Evolutionary conservation across 1,140 invertebrate genomes (phyloP), one percentile per base, ranked within the genome.

Genomic region (Zophobas morio): DNA sequence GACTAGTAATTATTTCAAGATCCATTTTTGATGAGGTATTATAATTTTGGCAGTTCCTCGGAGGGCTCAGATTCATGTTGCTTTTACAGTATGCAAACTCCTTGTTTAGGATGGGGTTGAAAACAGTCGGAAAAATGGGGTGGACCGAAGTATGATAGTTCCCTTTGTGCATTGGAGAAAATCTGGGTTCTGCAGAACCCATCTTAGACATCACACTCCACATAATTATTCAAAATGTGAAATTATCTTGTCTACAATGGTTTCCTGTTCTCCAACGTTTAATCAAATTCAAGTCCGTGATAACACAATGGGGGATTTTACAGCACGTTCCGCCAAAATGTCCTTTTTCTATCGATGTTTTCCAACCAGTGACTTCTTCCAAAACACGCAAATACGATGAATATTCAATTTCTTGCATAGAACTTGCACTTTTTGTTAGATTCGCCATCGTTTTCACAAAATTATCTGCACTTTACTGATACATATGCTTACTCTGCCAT

Each of bases 371-470:
- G 2, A 32, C 5, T 20, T 20, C 20, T 20, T 66, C n/a, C n/a
- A 33, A 32, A 40, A 66, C n/a, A 2, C 37, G 33, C 39, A 42
- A 20, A 66, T 39, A 42, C 60, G 42, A 66, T 3, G 20, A 40
- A 66, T 42, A 1, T 66, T 66, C 60, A 66, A 37, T 66, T 66
- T 66, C 60, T 66, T 66, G 60, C 60, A 42, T 42, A 2, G 60
- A 66, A 32, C 42, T 32, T 5, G 5, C n/a, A 40, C 37, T 42
- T 42, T 42, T 66, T 42, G 2, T 47, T 42, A 33, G 33, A 66
- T 40, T 66, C 60, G 60, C 60, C 60, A 66, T 66, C 39, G 39
- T 66, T 42, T 32, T 20, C 40, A 66, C 60, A 36, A 33, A 51
- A 54, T 42, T 42, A 42, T 42, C 42, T 36, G 37, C 60, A 66